These are phyloP conservation scores for Drosophila kohkoa DNA, from an alignment of 1,140 invertebrate species.

Conservation along the genomic window DNA sequence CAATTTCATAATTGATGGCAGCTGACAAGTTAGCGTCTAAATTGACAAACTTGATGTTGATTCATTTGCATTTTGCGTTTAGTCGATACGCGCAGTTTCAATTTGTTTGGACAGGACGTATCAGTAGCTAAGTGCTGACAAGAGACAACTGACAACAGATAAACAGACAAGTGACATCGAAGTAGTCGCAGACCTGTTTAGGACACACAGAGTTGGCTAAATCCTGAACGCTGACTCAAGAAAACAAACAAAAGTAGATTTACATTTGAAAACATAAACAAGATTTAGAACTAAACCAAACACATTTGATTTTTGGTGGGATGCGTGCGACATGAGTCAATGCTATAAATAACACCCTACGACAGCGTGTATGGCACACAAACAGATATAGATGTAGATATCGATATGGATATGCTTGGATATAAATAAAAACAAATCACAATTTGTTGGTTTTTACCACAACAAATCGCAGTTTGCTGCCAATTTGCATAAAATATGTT, in stretches of 20 bases:
- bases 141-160: background rate
- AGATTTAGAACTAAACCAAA: conserved; percentile 39
- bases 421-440: conserved; percentile 50
- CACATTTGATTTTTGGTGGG: conserved; percentile 44
- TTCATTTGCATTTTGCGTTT: conserved; percentile 31
- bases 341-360: conserved; percentile 66
- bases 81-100: conserved; percentile 7
- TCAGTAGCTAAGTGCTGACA: conserved; percentile 27
- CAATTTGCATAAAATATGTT: conserved; percentile 72
- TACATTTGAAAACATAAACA: conserved; percentile 55
- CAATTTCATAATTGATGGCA: conserved; percentile 69
- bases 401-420: conserved; percentile 39
- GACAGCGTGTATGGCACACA: conserved; percentile 2
- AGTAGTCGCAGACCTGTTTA: conserved; percentile 7
- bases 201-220: background rate
- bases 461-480: conserved; percentile 13
- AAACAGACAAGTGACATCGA: background rate
- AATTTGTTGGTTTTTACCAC: conserved; percentile 63
- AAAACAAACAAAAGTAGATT: conserved; percentile 44
- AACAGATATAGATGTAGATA: conserved; percentile 32
- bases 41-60: conserved; percentile 53
- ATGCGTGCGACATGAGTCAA: conserved; percentile 55
- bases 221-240: conserved; percentile 35
- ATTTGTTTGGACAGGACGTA: conserved; percentile 27
- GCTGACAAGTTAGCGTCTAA: conserved; percentile 56